Conservation (phyloP, 2,797 vertebrate species). For the Anisognathus igniventris region DNA sequence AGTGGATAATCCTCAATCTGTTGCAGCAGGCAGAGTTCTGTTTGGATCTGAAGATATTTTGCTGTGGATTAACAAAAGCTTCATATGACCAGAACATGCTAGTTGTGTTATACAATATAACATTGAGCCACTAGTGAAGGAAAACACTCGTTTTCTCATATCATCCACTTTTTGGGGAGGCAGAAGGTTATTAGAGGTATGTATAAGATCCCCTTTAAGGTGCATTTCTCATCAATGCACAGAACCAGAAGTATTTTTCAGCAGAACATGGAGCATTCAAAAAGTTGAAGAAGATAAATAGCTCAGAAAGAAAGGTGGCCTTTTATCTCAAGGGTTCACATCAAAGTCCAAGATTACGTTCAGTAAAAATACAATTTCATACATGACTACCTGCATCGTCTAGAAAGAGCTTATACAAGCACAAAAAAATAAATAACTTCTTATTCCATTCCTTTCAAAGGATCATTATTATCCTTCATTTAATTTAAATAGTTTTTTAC, state of each 20-base stretch:
- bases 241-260: not conserved
- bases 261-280: not conserved
- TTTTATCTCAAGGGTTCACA: not conserved
- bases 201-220: not conserved
- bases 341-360: not conserved
- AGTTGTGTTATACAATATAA: slow-evolving; percentile 31
- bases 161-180: not conserved
- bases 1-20: slow-evolving; percentile 58
- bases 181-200: not conserved
- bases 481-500: not conserved
- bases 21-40: slow-evolving; percentile 28
- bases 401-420: not conserved
- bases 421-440: not conserved
- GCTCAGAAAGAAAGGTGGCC: not conserved
- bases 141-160: not conserved
- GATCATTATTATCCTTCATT: not conserved
- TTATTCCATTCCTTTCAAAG: not conserved
- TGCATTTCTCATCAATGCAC: not conserved
- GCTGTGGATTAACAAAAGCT: slow-evolving; percentile 52
- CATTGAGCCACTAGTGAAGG: not conserved
- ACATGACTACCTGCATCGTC: not conserved
- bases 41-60: slow-evolving; percentile 43
- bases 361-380: not conserved
- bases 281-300: not conserved
- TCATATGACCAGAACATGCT: slow-evolving; percentile 23